Evolutionary conservation across 2,888 invertebrate genomes (phyloP), one percentile per base, ranked within the genome.

Genomic region (Bellardia pandia): DNA sequence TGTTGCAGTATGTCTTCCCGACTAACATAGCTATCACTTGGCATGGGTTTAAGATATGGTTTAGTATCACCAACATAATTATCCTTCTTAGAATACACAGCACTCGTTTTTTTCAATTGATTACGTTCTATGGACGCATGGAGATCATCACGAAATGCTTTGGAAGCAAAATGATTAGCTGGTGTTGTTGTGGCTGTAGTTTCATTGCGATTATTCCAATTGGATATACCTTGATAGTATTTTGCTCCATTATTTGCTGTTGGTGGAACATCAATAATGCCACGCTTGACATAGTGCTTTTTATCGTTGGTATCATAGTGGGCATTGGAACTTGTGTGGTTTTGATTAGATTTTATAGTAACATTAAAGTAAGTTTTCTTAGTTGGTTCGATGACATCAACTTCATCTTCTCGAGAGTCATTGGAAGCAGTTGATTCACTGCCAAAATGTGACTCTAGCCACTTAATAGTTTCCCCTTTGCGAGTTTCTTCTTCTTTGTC

Each of bases 381-480:
- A 11, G 95, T 95, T 89, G 95, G 95, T 89, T 94, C 96, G 90
- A 94, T 95, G 45, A 92, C 92, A n/a, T 90, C 90, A 33, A 33
- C 45, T 62, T 92, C 93, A 9, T 96, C 93, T 58, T 94, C 93
- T 6, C 93, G 92, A 0, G 93, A 93, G 71, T 93, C 93, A 13
- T 96, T 96, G 0, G 97, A 97, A 0, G 97, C 96, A 14, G 96
- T 95, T 2, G 97, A 97, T 88, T 97, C 97, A 92, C 97, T 97
- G 74, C 98, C 98, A 92, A 98, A 98, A 93, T 98, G 98, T 91
- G 97, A 96, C 91, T 98, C 98, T 77, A 98, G 94, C 98, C 98
- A 98, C 94, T 97, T 97, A 88, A 97, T 97, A 0, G 98, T 98
- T 94, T 98, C 98, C 89, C 96, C 96, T 93, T 98, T 98, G 86